A percentile compares a stretch with the other conserved stretches of the same genome.
phyloP scores from a whole-genome alignment of 2,888 invertebrate species.

The Globia sparganii region DNA sequence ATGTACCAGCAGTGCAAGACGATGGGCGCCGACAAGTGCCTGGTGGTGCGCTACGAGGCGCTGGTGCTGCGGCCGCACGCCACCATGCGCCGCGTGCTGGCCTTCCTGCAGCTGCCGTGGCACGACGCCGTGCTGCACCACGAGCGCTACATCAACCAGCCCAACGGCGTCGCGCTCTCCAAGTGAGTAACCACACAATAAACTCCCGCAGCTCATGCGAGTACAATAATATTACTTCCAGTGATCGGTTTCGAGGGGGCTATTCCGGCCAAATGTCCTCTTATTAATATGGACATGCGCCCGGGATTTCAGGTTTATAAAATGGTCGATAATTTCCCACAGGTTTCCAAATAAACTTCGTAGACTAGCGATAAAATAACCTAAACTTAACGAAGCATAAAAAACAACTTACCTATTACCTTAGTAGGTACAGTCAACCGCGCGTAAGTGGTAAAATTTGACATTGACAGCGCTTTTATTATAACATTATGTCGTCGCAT shows the following conservation, averaged over 20 bases:
- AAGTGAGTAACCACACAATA: conserved; percentile 90
- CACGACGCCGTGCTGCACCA: conserved; percentile 98
- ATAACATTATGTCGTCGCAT: background rate
- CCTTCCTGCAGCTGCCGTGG: conserved; percentile 98
- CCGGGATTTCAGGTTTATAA: background rate
- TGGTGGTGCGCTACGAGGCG: conserved; percentile 98
- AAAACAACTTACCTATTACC: background rate
- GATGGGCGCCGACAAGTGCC: conserved; percentile 94
- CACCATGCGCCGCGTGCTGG: conserved; percentile 96
- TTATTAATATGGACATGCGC: background rate
- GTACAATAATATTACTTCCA: background rate
- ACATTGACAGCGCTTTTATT: background rate
- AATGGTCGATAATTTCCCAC: background rate
- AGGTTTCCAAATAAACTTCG: background rate
- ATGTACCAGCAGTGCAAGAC: conserved; percentile 98
- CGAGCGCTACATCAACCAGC: conserved; percentile 98
- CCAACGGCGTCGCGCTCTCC: conserved; percentile 97
- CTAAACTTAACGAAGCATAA: background rate
- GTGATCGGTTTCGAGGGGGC: background rate
- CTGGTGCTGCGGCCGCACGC: conserved; percentile 97
- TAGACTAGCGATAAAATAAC: background rate
- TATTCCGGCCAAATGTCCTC: background rate
- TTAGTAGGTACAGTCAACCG: background rate
- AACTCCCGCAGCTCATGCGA: background rate
- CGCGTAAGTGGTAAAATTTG: background rate